Evolutionary conservation across 2,888 invertebrate species (phyloP).

Genomic region (Bombyx huttoni): DNA sequence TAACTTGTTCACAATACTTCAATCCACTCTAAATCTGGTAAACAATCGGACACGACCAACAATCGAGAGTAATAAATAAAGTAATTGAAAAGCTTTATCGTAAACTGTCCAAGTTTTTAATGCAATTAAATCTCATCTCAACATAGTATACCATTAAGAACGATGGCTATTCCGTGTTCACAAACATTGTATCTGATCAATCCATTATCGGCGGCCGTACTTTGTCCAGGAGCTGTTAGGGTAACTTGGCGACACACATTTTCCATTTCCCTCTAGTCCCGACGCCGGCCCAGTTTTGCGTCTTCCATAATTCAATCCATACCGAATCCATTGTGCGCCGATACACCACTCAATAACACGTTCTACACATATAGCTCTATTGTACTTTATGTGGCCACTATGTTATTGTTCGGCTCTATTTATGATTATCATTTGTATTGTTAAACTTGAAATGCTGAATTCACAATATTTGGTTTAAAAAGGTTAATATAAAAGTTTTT

Average conservation of each 20-base stretch:
- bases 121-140: not conserved
- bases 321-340: constrained; percentile 51
- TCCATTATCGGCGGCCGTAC: constrained; percentile 54
- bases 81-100: not conserved
- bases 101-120: not conserved
- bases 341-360: constrained; percentile 13
- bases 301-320: constrained; percentile 66
- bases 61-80: not conserved
- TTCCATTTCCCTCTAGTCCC: constrained; percentile 63
- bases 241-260: constrained; percentile 66
- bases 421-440: not conserved
- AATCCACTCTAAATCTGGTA: too few relatives aligned
- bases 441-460: constrained; percentile 5
- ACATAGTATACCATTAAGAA: not conserved
- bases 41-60: too few relatives aligned
- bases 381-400: constrained; percentile 1
- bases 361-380: not conserved
- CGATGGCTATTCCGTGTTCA: constrained; percentile 13
- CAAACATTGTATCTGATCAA: constrained; percentile 60
- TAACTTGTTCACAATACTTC: too few relatives aligned
- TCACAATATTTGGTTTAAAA: not conserved
- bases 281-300: constrained; percentile 47
- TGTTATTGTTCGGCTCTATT: constrained; percentile 8
- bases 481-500: too few relatives aligned
- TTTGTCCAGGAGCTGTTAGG: constrained; percentile 56